phyloP scores from a whole-genome alignment of 2,113 vertebrate genomes.

The Colius striatus region DNA sequence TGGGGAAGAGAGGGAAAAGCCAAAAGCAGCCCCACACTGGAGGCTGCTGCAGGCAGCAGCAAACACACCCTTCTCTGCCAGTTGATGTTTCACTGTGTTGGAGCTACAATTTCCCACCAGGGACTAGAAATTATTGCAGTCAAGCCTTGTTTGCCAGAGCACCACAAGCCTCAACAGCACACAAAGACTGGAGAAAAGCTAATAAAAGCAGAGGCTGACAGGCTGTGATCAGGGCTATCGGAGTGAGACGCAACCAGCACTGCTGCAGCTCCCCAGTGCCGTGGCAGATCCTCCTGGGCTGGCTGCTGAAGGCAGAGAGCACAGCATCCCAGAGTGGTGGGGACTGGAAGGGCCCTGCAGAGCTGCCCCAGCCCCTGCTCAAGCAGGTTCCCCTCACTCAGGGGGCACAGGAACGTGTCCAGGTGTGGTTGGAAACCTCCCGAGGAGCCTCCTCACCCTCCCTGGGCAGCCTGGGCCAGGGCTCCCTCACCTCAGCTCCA shows the following conservation, averaged over 20 bases:
- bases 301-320: neutral
- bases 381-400: too few species aligned
- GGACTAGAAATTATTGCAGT: neutral
- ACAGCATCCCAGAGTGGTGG: too few species aligned
- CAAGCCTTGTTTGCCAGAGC: neutral
- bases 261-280: rapidly evolving
- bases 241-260: neutral
- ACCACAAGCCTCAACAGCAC: neutral
- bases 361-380: too few species aligned
- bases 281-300: neutral
- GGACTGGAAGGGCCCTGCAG: too few species aligned
- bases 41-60: neutral
- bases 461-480: too few species aligned
- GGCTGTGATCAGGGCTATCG: rapidly evolving
- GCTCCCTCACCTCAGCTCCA: too few species aligned
- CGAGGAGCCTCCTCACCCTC: too few species aligned
- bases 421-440: too few species aligned
- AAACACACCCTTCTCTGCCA: neutral
- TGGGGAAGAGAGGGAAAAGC: neutral
- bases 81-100: neutral
- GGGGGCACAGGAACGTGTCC: too few species aligned
- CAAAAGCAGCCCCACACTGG: neutral
- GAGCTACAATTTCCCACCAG: neutral
- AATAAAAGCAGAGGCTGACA: neutral
- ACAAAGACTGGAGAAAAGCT: neutral